Percentiles rank a stretch among this genome's conserved stretches.
phyloP scores from a whole-genome alignment of 2,113 vertebrate genomes.

The Periophthalmodon schlosseri region DNA sequence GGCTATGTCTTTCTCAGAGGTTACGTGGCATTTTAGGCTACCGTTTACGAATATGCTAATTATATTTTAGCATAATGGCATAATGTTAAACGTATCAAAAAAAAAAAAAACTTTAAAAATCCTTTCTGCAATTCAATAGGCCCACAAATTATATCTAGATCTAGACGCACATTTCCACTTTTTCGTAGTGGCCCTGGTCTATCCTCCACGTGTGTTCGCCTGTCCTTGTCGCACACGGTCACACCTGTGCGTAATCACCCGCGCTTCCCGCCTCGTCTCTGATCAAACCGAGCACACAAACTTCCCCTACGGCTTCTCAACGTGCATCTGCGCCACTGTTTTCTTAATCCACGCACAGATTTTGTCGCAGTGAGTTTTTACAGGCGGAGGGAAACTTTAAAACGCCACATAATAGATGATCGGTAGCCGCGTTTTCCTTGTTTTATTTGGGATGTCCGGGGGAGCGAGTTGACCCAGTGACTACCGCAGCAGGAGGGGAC shows the following conservation, averaged over 20 bases:
- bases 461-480: neutral
- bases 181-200: too few species aligned
- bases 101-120: too few species aligned
- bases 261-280: neutral
- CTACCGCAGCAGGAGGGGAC: slow-evolving; percentile 10
- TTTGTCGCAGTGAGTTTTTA: slow-evolving; percentile 70
- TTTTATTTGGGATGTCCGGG: neutral
- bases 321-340: slow-evolving; percentile 36
- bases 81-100: too few species aligned
- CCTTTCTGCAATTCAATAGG: too few species aligned
- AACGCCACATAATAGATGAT: slow-evolving; percentile 5
- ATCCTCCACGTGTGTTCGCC: neutral
- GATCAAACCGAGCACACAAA: neutral
- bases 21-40: too few species aligned
- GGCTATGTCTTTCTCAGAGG: too few species aligned
- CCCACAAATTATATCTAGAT: too few species aligned
- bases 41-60: too few species aligned
- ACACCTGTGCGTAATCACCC: slow-evolving; percentile 48
- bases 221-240: neutral
- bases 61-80: too few species aligned
- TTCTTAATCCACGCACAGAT: neutral
- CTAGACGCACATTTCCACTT: too few species aligned
- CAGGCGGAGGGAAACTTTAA: slow-evolving; percentile 36
- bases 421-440: neutral
- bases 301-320: neutral